Evolutionary conservation across 2,113 vertebrate species (phyloP).

Genomic region (Eupsittula cactorum): DNA sequence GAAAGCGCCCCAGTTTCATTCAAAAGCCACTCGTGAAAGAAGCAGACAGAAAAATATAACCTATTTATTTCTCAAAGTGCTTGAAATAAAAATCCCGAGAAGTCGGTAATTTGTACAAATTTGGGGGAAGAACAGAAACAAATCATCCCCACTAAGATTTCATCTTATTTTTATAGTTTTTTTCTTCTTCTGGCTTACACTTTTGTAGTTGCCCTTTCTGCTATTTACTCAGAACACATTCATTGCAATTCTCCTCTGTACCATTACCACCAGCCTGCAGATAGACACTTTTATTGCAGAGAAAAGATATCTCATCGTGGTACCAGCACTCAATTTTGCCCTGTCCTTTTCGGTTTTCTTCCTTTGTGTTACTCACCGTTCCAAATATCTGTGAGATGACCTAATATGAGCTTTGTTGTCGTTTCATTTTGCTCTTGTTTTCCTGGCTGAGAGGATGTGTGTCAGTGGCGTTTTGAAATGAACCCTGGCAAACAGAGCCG

Average conservation of each 20-base stretch:
- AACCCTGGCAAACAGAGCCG: constrained; percentile 19
- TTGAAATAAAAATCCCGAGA: not conserved
- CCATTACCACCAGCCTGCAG: not conserved
- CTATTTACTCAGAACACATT: not conserved
- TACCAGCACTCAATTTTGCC: not conserved
- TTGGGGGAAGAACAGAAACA: not conserved
- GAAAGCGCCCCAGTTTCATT: not conserved
- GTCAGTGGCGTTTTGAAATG: constrained; percentile 31
- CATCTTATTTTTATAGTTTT: not conserved
- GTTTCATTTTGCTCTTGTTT: constrained; percentile 33
- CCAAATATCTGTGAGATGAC: not conserved
- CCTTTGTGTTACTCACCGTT: not conserved
- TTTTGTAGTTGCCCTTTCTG: not conserved
- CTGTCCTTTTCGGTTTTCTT: not conserved
- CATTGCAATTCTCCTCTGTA: not conserved
- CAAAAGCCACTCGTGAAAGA: not conserved
- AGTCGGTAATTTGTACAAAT: not conserved
- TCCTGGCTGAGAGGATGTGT: constrained; percentile 28
- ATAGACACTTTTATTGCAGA: not conserved
- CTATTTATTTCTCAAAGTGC: not conserved
- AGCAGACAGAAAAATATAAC: not conserved
- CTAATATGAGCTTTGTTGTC: not conserved
- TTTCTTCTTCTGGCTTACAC: not conserved
- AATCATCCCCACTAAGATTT: not conserved
- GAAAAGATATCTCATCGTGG: not conserved